phyloP scores from a whole-genome alignment of 1,140 invertebrate species.

The Lucilia cuprina region DNA sequence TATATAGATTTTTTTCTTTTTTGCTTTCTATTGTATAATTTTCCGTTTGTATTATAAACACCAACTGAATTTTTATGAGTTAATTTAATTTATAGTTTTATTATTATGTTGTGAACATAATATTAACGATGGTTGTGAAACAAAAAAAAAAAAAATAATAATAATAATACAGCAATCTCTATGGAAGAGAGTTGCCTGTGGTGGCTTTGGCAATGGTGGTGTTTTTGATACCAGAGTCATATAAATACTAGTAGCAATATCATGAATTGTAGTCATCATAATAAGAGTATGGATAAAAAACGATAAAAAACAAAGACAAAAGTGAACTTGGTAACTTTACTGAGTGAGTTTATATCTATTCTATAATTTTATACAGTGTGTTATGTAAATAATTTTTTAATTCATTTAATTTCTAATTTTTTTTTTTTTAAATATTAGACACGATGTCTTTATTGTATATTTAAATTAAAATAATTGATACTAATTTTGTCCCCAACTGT shows the following conservation, averaged over 20 bases:
- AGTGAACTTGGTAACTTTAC: neutral
- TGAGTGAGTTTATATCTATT: neutral
- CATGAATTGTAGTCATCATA: neutral
- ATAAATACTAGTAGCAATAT: neutral
- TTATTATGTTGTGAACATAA: slow-evolving; percentile 30
- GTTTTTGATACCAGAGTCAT: neutral
- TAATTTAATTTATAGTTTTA: slow-evolving; percentile 35
- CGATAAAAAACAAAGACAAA: neutral
- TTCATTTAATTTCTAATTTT: no score
- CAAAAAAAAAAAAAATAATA: neutral
- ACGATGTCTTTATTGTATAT: no score
- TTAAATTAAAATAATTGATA: no score
- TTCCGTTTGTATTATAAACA: slow-evolving; percentile 31
- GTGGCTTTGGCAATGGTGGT: neutral
- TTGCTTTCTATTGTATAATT: slow-evolving; percentile 1
- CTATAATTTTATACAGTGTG: neutral
- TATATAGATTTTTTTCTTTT: neutral
- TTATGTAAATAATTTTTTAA: no score
- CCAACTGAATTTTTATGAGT: slow-evolving; percentile 34
- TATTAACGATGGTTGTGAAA: slow-evolving; percentile 19
- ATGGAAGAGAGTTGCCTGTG: neutral
- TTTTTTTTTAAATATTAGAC: no score
- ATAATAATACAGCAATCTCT: neutral
- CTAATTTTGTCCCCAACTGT: neutral
- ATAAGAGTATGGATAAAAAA: neutral